Evolutionary conservation across 2,797 vertebrate genomes (phyloP), one percentile per base, ranked within the genome.

Genomic region (Oreochromis grahami): DNA sequence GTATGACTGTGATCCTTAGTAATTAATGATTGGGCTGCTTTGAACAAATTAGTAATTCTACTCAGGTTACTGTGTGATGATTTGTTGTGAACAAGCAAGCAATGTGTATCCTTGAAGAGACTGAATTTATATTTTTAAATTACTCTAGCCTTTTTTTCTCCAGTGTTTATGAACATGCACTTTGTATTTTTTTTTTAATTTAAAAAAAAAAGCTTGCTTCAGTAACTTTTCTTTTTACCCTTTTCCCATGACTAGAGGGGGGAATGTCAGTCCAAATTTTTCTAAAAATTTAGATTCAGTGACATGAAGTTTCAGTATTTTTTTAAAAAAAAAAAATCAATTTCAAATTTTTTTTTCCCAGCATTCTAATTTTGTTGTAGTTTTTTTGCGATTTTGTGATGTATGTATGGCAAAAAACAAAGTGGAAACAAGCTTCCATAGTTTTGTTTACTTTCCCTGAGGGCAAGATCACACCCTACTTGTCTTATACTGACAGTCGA

Each of bases 241-340:
- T 60, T 19, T 7, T 7, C 29, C 3, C 32, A 60, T 6, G 9
- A 60, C 5, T 60, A 32, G 32, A n/a, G 55, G 55, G 53, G 53
- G 53, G 0, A 1, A 56, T 15, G 24, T 56, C 1, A 29, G 1
- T 56, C 55, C 2, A 17, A 17, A 9, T 56, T 2, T 56, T 56
- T 32, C 14, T 17, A 63, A 63, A 63, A 63, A 36, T 38, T 19
- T 36, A 7, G n/a, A 63, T 36, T 63, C 8, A 34, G 29, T 34
- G 29, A 0, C 8, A 32, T 58, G 8, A 1, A 63, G 6, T n/a
- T 34, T 34, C 17, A 60, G 10, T 6, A 5, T 6, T 43, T 6
- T 7, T 17, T 21, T 21, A 21, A 21, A 21, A 17, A 17, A 7
- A 17, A 3, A 17, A 26, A 26, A 17, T 48, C 45, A 48, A 8